Percentiles rank a stretch among this genome's conserved stretches.
Evolutionary conservation across 2,888 invertebrate species (phyloP).

Genomic region (Candidula unifasciata): DNA sequence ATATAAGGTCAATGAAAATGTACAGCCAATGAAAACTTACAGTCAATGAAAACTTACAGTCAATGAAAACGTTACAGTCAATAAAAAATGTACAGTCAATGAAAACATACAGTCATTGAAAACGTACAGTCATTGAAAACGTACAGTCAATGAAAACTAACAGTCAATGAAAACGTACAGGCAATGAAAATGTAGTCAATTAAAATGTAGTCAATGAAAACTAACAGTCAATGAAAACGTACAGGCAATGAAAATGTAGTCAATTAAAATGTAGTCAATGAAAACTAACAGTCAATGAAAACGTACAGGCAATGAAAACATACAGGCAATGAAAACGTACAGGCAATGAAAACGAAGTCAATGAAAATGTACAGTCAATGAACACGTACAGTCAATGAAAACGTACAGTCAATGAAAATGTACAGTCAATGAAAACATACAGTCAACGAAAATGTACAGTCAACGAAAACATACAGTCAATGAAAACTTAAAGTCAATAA

Average conservation of each 20-base stretch:
- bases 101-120: not conserved
- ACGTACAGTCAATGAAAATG: not conserved
- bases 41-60: constrained; percentile 44
- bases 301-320: not conserved
- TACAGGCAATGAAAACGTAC: constrained; percentile 48
- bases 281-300: constrained; percentile 53
- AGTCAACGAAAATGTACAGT: no score
- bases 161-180: constrained; percentile 46
- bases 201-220: not conserved
- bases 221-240: constrained; percentile 50
- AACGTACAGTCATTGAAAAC: constrained; percentile 52
- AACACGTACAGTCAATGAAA: constrained; percentile 53
- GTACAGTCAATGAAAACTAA: not conserved
- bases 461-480: no score
- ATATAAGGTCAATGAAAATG: not conserved
- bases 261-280: constrained; percentile 37
- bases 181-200: constrained; percentile 54
- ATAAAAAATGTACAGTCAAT: no score
- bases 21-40: no score
- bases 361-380: not conserved
- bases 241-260: constrained; percentile 28
- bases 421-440: constrained; percentile 48
- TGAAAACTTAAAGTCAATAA: not conserved
- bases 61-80: no score
- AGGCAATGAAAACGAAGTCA: constrained; percentile 53